Percentiles rank a stretch among this genome's conserved stretches.
Conservation (phyloP, 2,888 invertebrate species). For the Crepidodera aurea region DNA sequence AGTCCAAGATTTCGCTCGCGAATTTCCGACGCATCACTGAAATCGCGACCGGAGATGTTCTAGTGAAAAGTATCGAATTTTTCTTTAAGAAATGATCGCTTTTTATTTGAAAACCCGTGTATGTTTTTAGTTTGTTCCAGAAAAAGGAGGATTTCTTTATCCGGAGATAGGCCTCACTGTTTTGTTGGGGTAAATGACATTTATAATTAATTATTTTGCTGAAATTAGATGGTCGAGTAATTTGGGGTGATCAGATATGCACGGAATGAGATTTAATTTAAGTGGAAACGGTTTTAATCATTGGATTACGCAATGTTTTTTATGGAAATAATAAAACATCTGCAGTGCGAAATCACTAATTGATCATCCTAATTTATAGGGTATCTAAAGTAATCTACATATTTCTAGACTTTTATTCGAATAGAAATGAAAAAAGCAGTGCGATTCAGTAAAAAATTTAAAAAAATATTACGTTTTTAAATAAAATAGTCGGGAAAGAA, state of each 20-base stretch:
- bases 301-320: background rate
- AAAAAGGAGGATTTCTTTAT: slow-evolving; percentile 19
- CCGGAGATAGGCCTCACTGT: slow-evolving; percentile 45
- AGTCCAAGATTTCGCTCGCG: slow-evolving; percentile 46
- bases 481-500: too few species aligned
- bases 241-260: background rate
- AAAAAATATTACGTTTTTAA: too few species aligned
- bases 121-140: slow-evolving; percentile 35
- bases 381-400: background rate
- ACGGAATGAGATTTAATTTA: background rate
- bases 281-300: background rate
- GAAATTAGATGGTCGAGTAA: background rate
- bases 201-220: slow-evolving; percentile 29
- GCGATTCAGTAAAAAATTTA: too few species aligned
- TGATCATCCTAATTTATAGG: slow-evolving; percentile 1
- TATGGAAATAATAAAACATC: slow-evolving; percentile 33
- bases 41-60: slow-evolving; percentile 36
- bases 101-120: slow-evolving; percentile 31
- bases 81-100: slow-evolving; percentile 31
- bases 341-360: slow-evolving; percentile 48
- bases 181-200: slow-evolving; percentile 49
- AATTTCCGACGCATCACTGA: slow-evolving; percentile 26
- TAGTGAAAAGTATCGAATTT: slow-evolving; percentile 12
- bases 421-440: background rate
- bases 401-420: background rate